phyloP scores from a whole-genome alignment of 2,797 vertebrate species.

The Poecilia velifera region DNA sequence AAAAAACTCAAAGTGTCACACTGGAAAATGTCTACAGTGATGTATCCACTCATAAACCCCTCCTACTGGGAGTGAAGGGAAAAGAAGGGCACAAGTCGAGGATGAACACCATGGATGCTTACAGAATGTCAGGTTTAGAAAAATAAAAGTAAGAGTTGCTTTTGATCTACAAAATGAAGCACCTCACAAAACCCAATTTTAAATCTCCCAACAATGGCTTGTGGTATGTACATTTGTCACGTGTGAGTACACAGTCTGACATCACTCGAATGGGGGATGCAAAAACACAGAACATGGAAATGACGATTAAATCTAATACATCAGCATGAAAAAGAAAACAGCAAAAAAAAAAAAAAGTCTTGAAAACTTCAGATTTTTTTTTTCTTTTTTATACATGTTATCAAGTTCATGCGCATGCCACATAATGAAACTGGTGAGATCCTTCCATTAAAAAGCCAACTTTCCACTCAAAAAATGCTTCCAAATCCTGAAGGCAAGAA shows the following conservation, averaged over 20 bases:
- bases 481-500: conserved; percentile 55
- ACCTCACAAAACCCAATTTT: conserved; percentile 31
- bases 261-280: conserved; percentile 76
- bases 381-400: conserved; percentile 59
- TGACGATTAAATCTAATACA: conserved; percentile 64
- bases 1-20: conserved; percentile 54
- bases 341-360: conserved; percentile 51
- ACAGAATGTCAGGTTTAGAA: conserved; percentile 73
- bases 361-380: conserved; percentile 21
- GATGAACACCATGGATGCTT: conserved; percentile 73
- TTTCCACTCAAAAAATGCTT: conserved; percentile 75
- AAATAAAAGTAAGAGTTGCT: conserved; percentile 69
- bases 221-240: conserved; percentile 81
- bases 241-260: conserved; percentile 75
- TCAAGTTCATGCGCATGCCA: conserved; percentile 84
- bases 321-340: conserved; percentile 58
- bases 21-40: conserved; percentile 56
- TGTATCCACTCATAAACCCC: conserved; percentile 51
- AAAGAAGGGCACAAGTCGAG: conserved; percentile 60
- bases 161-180: conserved; percentile 69
- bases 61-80: conserved; percentile 41
- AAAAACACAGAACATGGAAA: conserved; percentile 77
- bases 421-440: conserved; percentile 81
- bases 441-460: conserved; percentile 75
- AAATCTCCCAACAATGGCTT: conserved; percentile 75